Evolutionary conservation across 2,113 vertebrate species (phyloP), one percentile per base, ranked within the genome.

Genomic region (Serinus canaria): DNA sequence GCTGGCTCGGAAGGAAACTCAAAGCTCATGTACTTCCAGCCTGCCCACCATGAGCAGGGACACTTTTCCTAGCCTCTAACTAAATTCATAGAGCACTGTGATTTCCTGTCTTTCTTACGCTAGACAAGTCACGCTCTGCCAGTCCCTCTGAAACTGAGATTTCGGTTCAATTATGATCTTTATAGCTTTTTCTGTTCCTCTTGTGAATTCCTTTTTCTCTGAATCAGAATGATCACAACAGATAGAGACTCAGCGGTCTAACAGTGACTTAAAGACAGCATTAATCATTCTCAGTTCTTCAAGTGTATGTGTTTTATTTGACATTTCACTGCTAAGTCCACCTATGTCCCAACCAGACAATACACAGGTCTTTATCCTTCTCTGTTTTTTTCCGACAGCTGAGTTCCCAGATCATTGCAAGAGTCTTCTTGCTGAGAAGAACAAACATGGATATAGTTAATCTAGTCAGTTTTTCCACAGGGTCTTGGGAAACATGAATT

Each of bases 21-120:
- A 28, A 20, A 62, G 39, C n/a, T 30, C 19, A n/a, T 16, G 23
- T 53, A 13, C 15, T 28, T 78, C 39, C 39, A 62, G 41, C 13
- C 30, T 2, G 0, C 9, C 39, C 1, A 0, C 39, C 47, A n/a
- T 11, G 19, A 39, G 19, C n/a, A 55, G 19, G 12, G 23, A 70
- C 41, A 55, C 7, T 8, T 72, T 80, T 31, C 11, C n/a, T 39
- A 78, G 17, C 7, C 53, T 91, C 27, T 35, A 62, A n/a, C 15
- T 86, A 21, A 58, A 78, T 47, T 78, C 78, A 47, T 27, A 56
- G 43, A 66, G 47, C 18, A 16, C 10, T 33, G 25, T 41, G 30
- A 85, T 43, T 56, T 88, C 41, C n/a, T 82, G 35, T 33, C 46
- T 82, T 64, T 46, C 10, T 21, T 53, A 35, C 0, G 1, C 24